These are phyloP conservation scores for Psilopsiagon aurifrons DNA, from an alignment of 2,113 vertebrate species.

Conservation along the genomic window DNA sequence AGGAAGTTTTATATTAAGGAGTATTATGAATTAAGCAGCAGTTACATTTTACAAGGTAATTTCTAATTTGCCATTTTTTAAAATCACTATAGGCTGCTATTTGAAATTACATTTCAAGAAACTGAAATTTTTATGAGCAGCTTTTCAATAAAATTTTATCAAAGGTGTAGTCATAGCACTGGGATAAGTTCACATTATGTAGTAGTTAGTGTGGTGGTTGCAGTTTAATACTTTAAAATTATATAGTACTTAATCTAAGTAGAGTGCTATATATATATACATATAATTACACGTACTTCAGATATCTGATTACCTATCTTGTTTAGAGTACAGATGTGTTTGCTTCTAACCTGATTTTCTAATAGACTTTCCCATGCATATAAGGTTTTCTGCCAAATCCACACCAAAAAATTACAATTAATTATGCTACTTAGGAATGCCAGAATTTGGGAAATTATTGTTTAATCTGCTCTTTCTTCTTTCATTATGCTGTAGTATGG, in stretches of 20 bases:
- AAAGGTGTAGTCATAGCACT: slow-evolving; percentile 5
- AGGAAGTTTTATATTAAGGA: slow-evolving; percentile 43
- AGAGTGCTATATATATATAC: not conserved
- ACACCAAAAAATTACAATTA: not conserved
- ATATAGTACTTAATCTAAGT: not conserved
- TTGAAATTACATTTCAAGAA: slow-evolving; percentile 48
- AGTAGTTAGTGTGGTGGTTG: not conserved
- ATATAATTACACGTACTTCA: not conserved
- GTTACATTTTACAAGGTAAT: slow-evolving; percentile 49
- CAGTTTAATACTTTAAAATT: not conserved
- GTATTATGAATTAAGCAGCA: slow-evolving; percentile 39
- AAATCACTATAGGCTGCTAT: slow-evolving; percentile 27
- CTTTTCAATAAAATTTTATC: slow-evolving; percentile 49
- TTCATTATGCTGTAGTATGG: not conserved
- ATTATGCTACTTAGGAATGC: not conserved
- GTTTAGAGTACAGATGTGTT: not conserved
- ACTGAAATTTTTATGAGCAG: slow-evolving; percentile 22
- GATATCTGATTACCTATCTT: not conserved
- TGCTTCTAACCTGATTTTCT: not conserved
- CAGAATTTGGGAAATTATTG: not conserved
- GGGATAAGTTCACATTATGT: slow-evolving; percentile 10
- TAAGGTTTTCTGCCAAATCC: not conserved
- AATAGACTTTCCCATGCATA: not conserved
- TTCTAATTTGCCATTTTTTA: slow-evolving; percentile 28
- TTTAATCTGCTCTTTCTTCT: not conserved